These are phyloP conservation scores for Helicolenus hilgendorfi DNA, from an alignment of 2,797 vertebrate species.

Conservation along the genomic window DNA sequence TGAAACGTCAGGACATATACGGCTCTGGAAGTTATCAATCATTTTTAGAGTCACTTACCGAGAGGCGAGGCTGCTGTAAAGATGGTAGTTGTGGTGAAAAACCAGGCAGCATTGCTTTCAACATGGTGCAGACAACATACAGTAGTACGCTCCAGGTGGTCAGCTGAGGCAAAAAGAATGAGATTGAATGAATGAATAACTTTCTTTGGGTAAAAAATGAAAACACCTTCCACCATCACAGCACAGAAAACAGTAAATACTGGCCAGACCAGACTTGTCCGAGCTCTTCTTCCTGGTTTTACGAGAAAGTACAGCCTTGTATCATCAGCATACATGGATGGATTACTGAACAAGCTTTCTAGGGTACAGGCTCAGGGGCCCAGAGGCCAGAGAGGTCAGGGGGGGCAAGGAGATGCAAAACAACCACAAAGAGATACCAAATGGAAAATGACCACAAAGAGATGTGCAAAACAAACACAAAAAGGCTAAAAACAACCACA, in stretches of 20 bases:
- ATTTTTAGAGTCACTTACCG: slow-evolving; percentile 24
- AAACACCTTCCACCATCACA: background rate
- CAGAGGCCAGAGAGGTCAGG: rapidly evolving
- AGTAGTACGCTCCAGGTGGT: too few species aligned
- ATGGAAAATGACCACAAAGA: background rate
- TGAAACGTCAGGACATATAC: background rate
- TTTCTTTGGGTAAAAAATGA: background rate
- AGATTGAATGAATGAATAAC: background rate
- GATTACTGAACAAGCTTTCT: background rate
- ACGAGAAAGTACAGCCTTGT: background rate
- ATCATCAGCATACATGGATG: background rate
- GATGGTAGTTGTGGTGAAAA: background rate
- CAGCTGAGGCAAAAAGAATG: background rate
- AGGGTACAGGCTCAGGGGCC: rapidly evolving
- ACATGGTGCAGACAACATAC: background rate
- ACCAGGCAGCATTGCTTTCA: background rate
- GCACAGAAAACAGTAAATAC: background rate
- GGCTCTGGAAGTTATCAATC: slow-evolving; percentile 29
- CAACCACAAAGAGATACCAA: background rate
- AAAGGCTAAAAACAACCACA: too few species aligned
- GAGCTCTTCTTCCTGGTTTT: background rate
- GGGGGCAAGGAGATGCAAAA: background rate
- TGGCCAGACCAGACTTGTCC: background rate
- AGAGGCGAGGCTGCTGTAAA: slow-evolving; percentile 1
- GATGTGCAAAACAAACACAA: background rate